Evolutionary conservation across 2,113 vertebrate genomes (phyloP), one percentile per base, ranked within the genome.

Genomic region (Ameiurus melas): DNA sequence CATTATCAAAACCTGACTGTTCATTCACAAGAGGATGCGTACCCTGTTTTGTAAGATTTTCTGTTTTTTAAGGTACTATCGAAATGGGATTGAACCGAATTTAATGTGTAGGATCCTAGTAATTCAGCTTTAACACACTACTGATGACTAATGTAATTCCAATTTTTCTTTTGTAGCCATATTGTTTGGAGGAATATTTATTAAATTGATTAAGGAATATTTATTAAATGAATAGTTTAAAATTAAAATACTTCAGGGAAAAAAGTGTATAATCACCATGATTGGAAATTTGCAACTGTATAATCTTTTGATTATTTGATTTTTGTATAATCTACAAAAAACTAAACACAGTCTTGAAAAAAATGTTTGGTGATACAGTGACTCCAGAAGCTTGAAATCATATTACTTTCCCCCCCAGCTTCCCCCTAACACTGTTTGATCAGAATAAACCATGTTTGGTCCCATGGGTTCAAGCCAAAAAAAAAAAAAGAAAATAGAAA

Each of bases 371-470:
- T 77, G 83, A 85, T 77, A 30, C 78, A 36, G 20, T 62, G 66
- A 83, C 85, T 85, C 47, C n/a, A 12, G 60, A 62, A 82, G 86
- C 68, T 84, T 64, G 43, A 90, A 84, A 88, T 84, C 66, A 43
- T 64, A 85, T 90, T 90, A 68, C 22, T 75, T 77, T 75, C 30
- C 39, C 77, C 13, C 12, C 78, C 51, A 43, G 47, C 20, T 58
- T 88, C 30, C 70, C 47, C 58, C 22, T 33, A 82, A 68, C 33
- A n/a, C 47, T 64, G 55, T 89, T 83, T 89, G 84, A 81, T 80
- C 83, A 58, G 47, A 75, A 82, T 77, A 85, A 55, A 88, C 78
- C 78, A 82, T 90, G 36, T 86, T 86, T 88, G 78, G 57, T 85
- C 86, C 85, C 58, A 36, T 16, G 77, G 82, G 75, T 51, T 58